Conservation (phyloP, 2,113 vertebrate genomes). For the Otocyon megalotis region DNA sequence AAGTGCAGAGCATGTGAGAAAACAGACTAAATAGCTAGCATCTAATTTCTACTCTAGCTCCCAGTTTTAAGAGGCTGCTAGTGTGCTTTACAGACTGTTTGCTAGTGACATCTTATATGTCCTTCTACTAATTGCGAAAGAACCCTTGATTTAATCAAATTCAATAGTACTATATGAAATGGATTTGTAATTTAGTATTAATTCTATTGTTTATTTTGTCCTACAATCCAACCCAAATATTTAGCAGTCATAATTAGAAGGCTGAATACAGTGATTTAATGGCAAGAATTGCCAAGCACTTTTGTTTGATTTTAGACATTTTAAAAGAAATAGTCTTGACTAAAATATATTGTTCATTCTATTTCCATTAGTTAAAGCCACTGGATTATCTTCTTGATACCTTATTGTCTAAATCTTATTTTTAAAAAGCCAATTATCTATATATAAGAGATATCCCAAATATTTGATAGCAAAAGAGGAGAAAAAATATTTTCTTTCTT, state of each 20-base stretch:
- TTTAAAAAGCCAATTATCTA: slow-evolving; percentile 63
- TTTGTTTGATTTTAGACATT: slow-evolving; percentile 67
- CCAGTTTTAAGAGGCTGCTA: background rate
- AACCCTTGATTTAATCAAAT: slow-evolving; percentile 49
- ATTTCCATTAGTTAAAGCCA: slow-evolving; percentile 40
- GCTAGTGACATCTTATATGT: background rate
- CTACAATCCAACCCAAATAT: slow-evolving; percentile 13
- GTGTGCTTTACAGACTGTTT: background rate
- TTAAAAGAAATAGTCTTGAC: slow-evolving; percentile 30
- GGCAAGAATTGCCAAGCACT: slow-evolving; percentile 8
- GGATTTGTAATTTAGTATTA: background rate
- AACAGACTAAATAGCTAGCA: background rate
- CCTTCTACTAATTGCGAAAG: slow-evolving; percentile 28
- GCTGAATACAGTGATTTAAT: slow-evolving; percentile 51
- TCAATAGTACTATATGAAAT: slow-evolving; percentile 13
- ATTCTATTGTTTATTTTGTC: background rate
- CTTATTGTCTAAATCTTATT: slow-evolving; percentile 61
- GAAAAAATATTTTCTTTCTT: slow-evolving; percentile 69
- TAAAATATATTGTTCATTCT: slow-evolving; percentile 38
- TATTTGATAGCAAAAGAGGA: slow-evolving; percentile 77
- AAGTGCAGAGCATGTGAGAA: background rate
- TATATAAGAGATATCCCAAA: slow-evolving; percentile 50
- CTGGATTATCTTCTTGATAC: background rate
- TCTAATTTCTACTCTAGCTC: background rate
- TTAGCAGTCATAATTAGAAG: slow-evolving; percentile 50